Evolutionary conservation across 2,113 vertebrate species (phyloP).

Genomic region (Coracopsis vasa): DNA sequence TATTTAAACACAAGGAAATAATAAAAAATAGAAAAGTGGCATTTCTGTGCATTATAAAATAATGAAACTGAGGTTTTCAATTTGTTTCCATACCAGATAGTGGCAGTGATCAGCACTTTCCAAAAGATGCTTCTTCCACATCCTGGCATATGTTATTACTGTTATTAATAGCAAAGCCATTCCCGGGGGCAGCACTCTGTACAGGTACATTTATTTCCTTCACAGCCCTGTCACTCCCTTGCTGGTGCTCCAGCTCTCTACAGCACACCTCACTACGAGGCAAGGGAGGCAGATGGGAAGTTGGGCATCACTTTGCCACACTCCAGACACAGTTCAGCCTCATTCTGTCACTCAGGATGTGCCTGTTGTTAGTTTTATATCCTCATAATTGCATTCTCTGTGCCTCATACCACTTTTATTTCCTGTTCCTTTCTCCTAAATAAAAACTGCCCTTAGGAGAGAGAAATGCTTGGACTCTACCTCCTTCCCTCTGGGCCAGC

Average conservation of each 20-base stretch:
- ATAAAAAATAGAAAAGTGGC: background rate
- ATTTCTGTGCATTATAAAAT: conserved; percentile 12
- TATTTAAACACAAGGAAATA: background rate
- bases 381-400: background rate
- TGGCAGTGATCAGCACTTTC: conserved; percentile 33
- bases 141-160: conserved; percentile 49
- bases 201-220: conserved; percentile 58
- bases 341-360: background rate
- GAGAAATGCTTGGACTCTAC: background rate
- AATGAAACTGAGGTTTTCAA: background rate
- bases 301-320: background rate
- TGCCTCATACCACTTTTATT: background rate
- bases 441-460: background rate
- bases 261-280: background rate
- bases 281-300: background rate
- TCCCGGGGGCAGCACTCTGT: background rate
- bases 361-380: background rate
- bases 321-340: background rate
- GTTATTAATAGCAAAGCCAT: conserved; percentile 61
- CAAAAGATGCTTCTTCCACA: background rate
- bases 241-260: background rate
- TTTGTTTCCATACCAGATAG: background rate
- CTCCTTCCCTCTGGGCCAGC: background rate
- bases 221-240: background rate
- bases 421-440: background rate